Percentiles rank a stretch among this genome's conserved stretches.
phyloP scores from a whole-genome alignment of 1,140 invertebrate genomes.

The Argopecten irradians region DNA sequence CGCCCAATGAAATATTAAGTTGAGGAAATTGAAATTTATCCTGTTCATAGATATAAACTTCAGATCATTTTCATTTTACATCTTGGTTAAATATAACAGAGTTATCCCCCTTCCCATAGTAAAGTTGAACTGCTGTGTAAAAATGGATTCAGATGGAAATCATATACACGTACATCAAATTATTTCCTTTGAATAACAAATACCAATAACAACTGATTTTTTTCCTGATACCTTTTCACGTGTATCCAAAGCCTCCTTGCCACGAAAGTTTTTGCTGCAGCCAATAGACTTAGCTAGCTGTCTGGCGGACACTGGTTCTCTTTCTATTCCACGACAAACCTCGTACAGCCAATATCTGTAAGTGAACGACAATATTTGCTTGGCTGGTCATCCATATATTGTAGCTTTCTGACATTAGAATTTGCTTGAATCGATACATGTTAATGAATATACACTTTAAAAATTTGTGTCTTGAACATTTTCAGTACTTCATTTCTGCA shows the following conservation, averaged over 20 bases:
- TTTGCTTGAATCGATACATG: no score
- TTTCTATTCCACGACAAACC: constrained; percentile 90
- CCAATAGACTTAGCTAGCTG: constrained; percentile 95
- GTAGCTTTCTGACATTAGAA: no score
- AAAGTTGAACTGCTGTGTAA: neutral
- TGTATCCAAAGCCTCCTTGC: constrained; percentile 86
- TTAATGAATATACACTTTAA: no score
- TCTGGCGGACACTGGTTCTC: constrained; percentile 89
- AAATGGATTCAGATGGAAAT: neutral
- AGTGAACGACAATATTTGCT: neutral
- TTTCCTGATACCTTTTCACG: constrained; percentile 81
- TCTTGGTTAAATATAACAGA: neutral
- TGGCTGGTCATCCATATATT: no score
- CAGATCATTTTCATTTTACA: neutral
- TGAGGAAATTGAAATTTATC: no score
- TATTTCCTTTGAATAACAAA: neutral
- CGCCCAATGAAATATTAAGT: no score
- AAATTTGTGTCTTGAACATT: no score
- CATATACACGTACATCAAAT: neutral
- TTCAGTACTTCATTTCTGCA: no score
- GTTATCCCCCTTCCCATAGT: neutral
- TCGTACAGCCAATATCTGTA: constrained; percentile 84
- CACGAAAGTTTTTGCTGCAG: constrained; percentile 95
- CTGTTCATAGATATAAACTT: neutral
- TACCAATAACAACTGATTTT: neutral